Evolutionary conservation across 2,888 invertebrate genomes (phyloP).

Genomic region (Phlogophora meticulosa): DNA sequence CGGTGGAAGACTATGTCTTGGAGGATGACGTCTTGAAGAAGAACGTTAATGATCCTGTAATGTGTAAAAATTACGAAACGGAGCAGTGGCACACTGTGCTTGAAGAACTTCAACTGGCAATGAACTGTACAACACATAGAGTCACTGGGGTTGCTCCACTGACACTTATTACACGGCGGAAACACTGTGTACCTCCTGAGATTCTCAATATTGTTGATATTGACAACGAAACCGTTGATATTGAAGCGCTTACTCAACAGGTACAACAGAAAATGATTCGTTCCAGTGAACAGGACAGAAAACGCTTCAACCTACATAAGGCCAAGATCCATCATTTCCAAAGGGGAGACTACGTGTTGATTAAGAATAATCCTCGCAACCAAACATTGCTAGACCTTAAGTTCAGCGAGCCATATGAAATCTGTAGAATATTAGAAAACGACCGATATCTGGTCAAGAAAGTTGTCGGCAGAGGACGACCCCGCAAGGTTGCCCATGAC

Average conservation of each 20-base stretch:
- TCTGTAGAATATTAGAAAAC: too few species aligned
- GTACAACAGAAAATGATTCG: neutral
- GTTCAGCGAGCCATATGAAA: constrained; percentile 33
- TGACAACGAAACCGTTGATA: constrained; percentile 18
- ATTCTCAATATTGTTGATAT: constrained; percentile 27
- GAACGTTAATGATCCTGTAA: constrained; percentile 16
- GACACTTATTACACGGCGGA: constrained; percentile 11
- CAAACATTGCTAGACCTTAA: constrained; percentile 37
- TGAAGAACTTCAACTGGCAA: constrained; percentile 22
- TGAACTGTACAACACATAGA: constrained; percentile 31
- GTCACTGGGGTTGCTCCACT: constrained; percentile 34
- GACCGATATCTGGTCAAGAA: constrained; percentile 9
- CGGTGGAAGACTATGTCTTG: too few species aligned
- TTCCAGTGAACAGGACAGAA: neutral
- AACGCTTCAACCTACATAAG: constrained; percentile 3
- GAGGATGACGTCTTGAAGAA: too few species aligned
- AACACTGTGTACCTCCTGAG: constrained; percentile 40
- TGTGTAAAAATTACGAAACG: constrained; percentile 57
- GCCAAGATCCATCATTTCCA: neutral
- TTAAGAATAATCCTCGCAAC: constrained; percentile 22
- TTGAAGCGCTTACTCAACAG: constrained; percentile 6
- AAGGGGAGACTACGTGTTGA: neutral
- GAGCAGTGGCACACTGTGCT: constrained; percentile 18
- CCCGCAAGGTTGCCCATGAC: constrained; percentile 20
- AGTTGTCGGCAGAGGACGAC: too few species aligned